Evolutionary conservation across 1,140 invertebrate genomes (phyloP).

Genomic region (Trichomalopsis sarcophagae): DNA sequence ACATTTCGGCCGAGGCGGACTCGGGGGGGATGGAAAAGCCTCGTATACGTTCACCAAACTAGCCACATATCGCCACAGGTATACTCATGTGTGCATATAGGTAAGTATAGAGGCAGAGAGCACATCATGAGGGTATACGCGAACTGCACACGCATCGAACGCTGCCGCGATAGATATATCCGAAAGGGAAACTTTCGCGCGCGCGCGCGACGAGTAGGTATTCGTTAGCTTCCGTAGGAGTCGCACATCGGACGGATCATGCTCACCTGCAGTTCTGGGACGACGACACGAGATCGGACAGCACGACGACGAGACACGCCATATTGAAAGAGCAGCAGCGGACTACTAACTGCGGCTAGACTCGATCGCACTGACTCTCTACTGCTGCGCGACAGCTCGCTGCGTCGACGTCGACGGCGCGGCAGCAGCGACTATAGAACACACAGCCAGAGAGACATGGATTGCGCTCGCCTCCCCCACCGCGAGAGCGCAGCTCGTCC

Average conservation of each 20-base stretch:
- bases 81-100: too few relatives aligned
- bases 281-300: background rate
- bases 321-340: slow-evolving; percentile 10
- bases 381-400: background rate
- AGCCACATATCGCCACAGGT: too few relatives aligned
- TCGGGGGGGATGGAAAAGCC: too few relatives aligned
- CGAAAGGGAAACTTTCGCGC: background rate
- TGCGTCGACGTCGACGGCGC: background rate
- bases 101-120: background rate
- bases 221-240: background rate
- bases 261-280: background rate
- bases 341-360: slow-evolving; percentile 2
- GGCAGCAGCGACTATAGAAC: background rate
- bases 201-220: background rate
- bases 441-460: background rate
- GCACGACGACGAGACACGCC: background rate
- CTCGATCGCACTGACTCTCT: background rate
- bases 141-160: background rate
- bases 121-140: background rate
- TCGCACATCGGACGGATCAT: background rate
- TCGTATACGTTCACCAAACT: too few relatives aligned
- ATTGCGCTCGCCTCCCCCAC: background rate
- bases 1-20: too few relatives aligned
- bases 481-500: background rate
- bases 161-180: too few relatives aligned